These are phyloP conservation scores for Phalloptychus januarius DNA, from an alignment of 2,797 vertebrate genomes.

Conservation along the genomic window DNA sequence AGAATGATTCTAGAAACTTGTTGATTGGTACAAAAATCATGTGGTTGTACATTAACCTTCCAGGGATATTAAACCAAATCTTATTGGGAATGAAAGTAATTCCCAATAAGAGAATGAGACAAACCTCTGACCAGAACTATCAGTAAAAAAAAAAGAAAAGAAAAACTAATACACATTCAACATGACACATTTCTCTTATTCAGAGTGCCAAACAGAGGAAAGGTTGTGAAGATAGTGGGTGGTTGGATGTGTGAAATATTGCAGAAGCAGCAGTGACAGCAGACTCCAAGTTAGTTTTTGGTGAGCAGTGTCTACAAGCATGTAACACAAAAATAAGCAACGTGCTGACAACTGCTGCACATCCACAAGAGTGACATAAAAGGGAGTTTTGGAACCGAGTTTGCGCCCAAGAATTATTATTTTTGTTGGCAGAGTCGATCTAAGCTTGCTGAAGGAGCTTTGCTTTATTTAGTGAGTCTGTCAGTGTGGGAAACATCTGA, in stretches of 20 bases:
- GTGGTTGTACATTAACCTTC: neutral
- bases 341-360: neutral
- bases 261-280: constrained; percentile 11
- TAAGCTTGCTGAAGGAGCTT: neutral
- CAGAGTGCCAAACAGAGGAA: neutral
- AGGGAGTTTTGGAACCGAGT: neutral
- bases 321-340: neutral
- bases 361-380: neutral
- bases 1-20: neutral
- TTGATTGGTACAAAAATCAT: neutral
- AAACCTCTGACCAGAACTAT: neutral
- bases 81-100: neutral
- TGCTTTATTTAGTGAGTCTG: neutral
- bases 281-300: constrained; percentile 2
- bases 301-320: neutral
- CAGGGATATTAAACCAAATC: neutral
- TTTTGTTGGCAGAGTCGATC: neutral
- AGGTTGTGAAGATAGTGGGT: neutral
- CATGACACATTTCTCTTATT: neutral
- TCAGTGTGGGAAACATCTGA: neutral
- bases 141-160: neutral
- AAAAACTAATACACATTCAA: neutral
- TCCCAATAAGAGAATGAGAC: no score
- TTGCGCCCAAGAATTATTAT: neutral
- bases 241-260: constrained; percentile 1